Percentiles rank a stretch among this genome's conserved stretches.
These are phyloP conservation scores for Philereme vetulata DNA, from an alignment of 2,888 invertebrate species.

Conservation along the genomic window DNA sequence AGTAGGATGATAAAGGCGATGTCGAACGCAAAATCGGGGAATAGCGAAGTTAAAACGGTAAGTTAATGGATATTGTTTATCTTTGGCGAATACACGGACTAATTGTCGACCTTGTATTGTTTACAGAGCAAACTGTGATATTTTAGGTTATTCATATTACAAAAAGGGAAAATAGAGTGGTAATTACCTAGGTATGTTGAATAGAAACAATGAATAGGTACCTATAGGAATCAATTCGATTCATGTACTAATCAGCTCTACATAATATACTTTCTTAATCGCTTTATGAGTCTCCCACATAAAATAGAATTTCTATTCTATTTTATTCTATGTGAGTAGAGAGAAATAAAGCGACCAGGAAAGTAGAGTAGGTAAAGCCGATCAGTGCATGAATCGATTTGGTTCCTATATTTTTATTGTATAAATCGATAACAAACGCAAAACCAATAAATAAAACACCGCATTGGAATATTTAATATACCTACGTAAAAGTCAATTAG, in stretches of 20 bases:
- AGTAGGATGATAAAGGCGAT: slow-evolving; percentile 81
- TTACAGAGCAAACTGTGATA: slow-evolving; percentile 22
- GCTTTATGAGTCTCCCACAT: no score
- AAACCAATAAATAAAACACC: slow-evolving; percentile 13
- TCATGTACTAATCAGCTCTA: no score
- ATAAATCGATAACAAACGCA: slow-evolving; percentile 16
- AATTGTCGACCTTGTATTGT: slow-evolving; percentile 44
- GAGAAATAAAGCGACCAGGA: no score
- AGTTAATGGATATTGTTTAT: no score
- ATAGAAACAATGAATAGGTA: neutral
- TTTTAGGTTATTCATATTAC: slow-evolving; percentile 36
- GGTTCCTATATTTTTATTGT: slow-evolving; percentile 17
- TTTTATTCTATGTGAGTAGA: no score
- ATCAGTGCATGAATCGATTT: slow-evolving; percentile 14
- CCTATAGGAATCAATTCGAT: no score
- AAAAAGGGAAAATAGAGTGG: slow-evolving; percentile 9
- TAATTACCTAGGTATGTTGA: neutral
- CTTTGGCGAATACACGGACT: slow-evolving; percentile 17
- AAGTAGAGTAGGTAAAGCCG: slow-evolving; percentile 5
- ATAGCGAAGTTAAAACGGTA: slow-evolving; percentile 76
- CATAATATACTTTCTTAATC: no score
- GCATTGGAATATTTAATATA: neutral
- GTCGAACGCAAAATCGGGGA: slow-evolving; percentile 75
- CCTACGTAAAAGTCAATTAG: no score
- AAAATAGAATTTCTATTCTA: no score